Evolutionary conservation across 2,113 vertebrate genomes (phyloP).

Genomic region (Nothocercus nigrocapillus): DNA sequence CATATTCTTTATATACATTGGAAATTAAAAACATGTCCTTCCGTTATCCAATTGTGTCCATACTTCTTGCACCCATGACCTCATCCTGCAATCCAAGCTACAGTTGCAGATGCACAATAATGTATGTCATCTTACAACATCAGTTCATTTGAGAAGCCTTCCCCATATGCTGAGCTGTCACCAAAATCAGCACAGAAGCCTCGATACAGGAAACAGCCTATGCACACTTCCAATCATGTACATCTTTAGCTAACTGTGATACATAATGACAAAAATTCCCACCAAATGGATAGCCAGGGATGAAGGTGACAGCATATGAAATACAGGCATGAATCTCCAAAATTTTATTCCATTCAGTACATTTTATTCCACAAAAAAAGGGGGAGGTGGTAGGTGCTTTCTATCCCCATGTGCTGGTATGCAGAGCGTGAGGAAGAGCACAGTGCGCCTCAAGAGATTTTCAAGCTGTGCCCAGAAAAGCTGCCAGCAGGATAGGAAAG

Average conservation of each 20-base stretch:
- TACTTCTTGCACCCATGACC: neutral
- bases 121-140: neutral
- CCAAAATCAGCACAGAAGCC: neutral
- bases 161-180: neutral
- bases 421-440: neutral
- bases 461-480: neutral
- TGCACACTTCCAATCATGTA: neutral
- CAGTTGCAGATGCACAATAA: neutral
- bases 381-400: neutral
- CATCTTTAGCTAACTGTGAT: neutral
- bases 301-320: fast-evolving
- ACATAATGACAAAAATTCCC: neutral
- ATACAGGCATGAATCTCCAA: neutral
- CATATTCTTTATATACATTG: neutral
- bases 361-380: neutral
- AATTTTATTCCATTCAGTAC: neutral
- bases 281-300: neutral
- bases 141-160: neutral
- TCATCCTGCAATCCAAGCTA: neutral
- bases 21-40: neutral
- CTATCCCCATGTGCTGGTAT: neutral
- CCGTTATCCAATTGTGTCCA: neutral
- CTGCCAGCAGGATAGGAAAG: neutral
- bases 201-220: neutral
- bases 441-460: neutral